phyloP scores from a whole-genome alignment of 2,797 vertebrate genomes.

The Otolemur crassicaudatus region DNA sequence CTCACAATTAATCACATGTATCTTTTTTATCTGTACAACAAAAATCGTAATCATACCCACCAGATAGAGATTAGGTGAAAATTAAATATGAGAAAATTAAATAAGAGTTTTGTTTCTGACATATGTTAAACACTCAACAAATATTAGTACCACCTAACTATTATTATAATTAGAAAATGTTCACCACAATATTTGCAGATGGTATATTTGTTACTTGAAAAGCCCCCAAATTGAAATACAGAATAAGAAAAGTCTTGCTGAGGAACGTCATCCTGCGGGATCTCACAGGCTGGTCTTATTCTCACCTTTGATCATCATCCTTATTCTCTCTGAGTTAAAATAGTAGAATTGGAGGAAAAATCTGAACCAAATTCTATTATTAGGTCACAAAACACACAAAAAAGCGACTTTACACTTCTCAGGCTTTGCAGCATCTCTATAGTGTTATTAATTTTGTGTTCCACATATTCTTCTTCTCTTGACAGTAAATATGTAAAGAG shows the following conservation, averaged over 20 bases:
- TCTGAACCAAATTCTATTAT: background rate
- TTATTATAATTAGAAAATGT: background rate
- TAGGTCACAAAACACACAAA: background rate
- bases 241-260: background rate
- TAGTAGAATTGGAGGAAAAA: background rate
- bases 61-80: background rate
- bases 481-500: background rate
- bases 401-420: background rate
- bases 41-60: constrained; percentile 10
- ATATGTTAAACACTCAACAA: background rate
- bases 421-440: background rate
- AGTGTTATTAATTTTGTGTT: background rate
- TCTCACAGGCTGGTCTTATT: background rate
- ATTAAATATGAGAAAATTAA: background rate
- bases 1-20: background rate
- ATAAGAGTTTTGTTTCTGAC: background rate
- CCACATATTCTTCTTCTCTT: background rate
- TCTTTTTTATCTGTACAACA: background rate
- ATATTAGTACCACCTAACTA: background rate
- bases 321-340: background rate
- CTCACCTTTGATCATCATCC: background rate
- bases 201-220: background rate
- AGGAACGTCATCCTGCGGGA: background rate
- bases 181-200: background rate
- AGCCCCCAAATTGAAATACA: background rate